Conservation (phyloP, 2,888 invertebrate species). For the Caenorhabditis zanzibari region DNA sequence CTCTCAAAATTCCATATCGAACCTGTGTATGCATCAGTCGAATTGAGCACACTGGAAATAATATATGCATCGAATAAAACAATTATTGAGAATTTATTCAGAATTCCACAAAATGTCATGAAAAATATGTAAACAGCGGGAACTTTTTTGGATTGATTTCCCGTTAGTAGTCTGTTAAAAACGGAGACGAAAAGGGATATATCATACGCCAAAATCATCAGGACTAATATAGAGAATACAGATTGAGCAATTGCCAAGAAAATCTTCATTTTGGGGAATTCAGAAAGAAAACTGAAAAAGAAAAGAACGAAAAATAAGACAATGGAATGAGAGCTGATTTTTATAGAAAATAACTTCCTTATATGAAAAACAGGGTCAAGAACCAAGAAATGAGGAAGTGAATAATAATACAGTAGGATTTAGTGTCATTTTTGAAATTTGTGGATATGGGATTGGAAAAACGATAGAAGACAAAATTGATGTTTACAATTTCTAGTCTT, state of each 20-base stretch:
- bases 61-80: conserved; percentile 8
- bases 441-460: no score
- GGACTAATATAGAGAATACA: not conserved
- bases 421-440: no score
- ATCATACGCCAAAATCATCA: not conserved
- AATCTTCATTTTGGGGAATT: not conserved
- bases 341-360: not conserved
- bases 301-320: no score
- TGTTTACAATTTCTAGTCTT: no score
- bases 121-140: not conserved
- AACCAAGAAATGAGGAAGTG: not conserved
- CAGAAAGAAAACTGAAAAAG: not conserved
- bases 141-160: not conserved
- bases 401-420: not conserved
- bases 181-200: not conserved
- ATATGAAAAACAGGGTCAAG: not conserved
- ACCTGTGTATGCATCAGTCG: not conserved
- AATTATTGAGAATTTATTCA: conserved; percentile 7
- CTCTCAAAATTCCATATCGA: not conserved
- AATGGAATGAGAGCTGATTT: not conserved
- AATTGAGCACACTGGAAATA: not conserved
- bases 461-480: no score
- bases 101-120: conserved; percentile 13
- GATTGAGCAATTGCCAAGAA: not conserved
- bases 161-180: not conserved